Conservation (phyloP, 2,797 vertebrate genomes). For the Ficedula albicollis region DNA sequence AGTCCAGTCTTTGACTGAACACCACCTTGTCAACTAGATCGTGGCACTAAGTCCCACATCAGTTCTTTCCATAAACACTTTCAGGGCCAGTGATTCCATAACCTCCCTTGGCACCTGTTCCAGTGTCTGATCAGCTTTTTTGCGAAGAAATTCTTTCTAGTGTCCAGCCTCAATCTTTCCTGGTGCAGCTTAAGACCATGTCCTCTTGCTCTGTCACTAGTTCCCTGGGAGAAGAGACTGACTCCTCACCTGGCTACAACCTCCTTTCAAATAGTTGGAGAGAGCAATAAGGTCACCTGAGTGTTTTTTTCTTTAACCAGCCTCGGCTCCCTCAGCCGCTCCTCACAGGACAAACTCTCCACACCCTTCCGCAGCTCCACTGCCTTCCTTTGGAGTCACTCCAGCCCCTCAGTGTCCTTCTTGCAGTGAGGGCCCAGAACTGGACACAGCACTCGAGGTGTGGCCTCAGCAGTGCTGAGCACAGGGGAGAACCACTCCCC, state of each 20-base stretch:
- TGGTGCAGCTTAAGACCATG: background rate
- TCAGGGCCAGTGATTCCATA: background rate
- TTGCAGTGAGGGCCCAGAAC: background rate
- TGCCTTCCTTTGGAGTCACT: background rate
- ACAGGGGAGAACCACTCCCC: background rate
- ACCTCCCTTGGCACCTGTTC: accelerated
- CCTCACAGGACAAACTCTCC: background rate
- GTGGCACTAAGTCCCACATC: background rate
- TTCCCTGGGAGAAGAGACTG: background rate
- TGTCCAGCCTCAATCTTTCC: background rate
- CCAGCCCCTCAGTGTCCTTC: background rate
- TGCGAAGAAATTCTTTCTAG: background rate
- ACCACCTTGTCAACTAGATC: background rate
- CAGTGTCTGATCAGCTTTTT: background rate
- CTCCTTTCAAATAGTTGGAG: background rate
- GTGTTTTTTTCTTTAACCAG: background rate
- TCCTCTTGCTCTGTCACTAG: background rate
- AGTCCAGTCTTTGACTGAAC: background rate
- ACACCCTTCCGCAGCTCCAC: background rate
- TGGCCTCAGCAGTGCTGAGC: background rate
- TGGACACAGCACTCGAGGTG: accelerated
- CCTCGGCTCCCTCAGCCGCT: accelerated
- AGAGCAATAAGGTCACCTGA: background rate
- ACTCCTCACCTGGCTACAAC: background rate
- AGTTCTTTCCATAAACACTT: background rate